Evolutionary conservation across 2,113 vertebrate genomes (phyloP).

Genomic region (Larimichthys crocea): DNA sequence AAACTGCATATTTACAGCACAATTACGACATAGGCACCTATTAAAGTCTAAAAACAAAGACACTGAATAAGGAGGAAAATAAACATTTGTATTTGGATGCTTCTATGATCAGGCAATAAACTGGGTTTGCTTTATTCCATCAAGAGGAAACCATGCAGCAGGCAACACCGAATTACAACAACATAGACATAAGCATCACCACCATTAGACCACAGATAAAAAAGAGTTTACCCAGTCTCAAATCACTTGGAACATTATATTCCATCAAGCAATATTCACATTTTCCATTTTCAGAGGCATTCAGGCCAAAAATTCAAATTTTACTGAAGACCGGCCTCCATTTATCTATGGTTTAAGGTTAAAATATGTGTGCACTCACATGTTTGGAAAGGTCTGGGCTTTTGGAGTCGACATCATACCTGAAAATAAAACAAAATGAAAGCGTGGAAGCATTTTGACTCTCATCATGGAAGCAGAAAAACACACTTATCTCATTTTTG

Average conservation of each 20-base stretch:
- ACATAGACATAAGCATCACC: neutral
- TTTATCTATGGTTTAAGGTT: slow-evolving; percentile 48
- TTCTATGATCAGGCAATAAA: slow-evolving; percentile 47
- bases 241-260: neutral
- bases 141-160: slow-evolving; percentile 54
- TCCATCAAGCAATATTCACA: neutral
- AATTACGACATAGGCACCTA: neutral
- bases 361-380: slow-evolving; percentile 83
- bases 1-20: slow-evolving; percentile 7
- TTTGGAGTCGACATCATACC: slow-evolving; percentile 97
- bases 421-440: slow-evolving; percentile 69
- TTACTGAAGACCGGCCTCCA: slow-evolving; percentile 29
- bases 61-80: slow-evolving; percentile 17
- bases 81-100: slow-evolving; percentile 72
- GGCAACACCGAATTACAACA: slow-evolving; percentile 23
- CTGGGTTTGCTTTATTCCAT: slow-evolving; percentile 72
- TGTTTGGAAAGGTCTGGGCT: slow-evolving; percentile 97
- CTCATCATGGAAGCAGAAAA: neutral
- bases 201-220: slow-evolving; percentile 44
- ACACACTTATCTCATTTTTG: neutral
- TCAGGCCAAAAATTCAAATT: slow-evolving; percentile 22
- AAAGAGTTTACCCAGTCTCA: slow-evolving; percentile 3
- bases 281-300: slow-evolving; percentile 9
- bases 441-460: slow-evolving; percentile 18
- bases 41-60: neutral